Conservation (phyloP, 2,113 vertebrate genomes). For the Hippocampus zosterae region DNA sequence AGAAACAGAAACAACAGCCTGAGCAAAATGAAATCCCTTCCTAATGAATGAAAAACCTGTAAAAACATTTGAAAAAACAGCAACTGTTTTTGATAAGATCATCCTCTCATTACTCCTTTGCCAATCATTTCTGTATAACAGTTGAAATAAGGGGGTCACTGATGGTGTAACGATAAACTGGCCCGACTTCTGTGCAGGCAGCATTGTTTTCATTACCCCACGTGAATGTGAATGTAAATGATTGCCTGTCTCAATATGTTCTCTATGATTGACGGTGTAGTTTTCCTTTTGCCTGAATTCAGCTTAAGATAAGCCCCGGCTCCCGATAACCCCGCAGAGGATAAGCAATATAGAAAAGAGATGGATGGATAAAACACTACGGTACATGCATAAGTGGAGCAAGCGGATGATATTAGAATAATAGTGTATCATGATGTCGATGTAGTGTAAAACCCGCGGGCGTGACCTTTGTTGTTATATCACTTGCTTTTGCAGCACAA, state of each 20-base stretch:
- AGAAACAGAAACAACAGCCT: conserved; percentile 10
- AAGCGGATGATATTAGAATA: not conserved
- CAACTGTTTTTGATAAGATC: not conserved
- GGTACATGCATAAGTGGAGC: not conserved
- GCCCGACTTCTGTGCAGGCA: too few species aligned
- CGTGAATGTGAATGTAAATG: too few species aligned
- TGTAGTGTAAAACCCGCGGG: not conserved
- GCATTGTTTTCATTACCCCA: too few species aligned
- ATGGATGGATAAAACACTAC: not conserved
- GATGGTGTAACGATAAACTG: not conserved
- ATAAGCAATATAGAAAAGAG: too few species aligned
- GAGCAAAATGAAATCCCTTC: conserved; percentile 22
- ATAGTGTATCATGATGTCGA: not conserved
- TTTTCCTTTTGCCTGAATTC: too few species aligned
- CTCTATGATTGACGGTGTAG: too few species aligned
- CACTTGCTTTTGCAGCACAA: not conserved
- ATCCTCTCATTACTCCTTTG: not conserved
- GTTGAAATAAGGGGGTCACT: not conserved
- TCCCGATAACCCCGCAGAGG: too few species aligned
- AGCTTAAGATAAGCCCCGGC: too few species aligned
- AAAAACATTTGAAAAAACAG: conserved; percentile 16
- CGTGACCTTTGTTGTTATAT: not conserved
- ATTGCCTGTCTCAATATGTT: too few species aligned
- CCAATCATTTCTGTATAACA: not conserved
- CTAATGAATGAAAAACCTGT: conserved; percentile 40